Evolutionary conservation across 2,888 invertebrate genomes (phyloP), one percentile per base, ranked within the genome.

Genomic region (Andrena trimmerana): DNA sequence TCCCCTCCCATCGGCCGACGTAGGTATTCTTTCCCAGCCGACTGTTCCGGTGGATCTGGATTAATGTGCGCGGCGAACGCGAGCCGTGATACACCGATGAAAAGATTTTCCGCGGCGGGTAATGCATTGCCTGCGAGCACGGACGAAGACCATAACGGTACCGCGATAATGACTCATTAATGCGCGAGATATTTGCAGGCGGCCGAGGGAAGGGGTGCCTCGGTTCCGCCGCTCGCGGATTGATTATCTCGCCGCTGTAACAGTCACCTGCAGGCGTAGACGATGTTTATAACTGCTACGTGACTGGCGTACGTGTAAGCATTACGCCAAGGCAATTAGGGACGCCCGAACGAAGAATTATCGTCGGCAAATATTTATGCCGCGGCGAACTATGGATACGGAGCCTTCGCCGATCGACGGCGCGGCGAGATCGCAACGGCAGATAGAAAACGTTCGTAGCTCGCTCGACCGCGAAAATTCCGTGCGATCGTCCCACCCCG

Each of bases 161-260:
- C 77, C 42, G 80, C 88, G 88, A 88, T 89, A 89, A 89, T 88
- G 87, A 89, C 78, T 89, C 90, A 89, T 89, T 89, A 89, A 89
- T 89, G 85, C 84, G 78, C 86, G 86, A 85, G 88, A 88, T 88
- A 89, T 88, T 89, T 85, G 89, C 85, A 78, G 83, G 81, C 75
- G 67, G 65, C 70, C 66, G 66, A 13, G 52, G 50, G n/a, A 13
- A 2, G 24, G 20, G 76, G 68, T 57, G 65, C 66, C 70, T 67
- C 78, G 75, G 79, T 71, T 83, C 75, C 71, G 66, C 77, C 72
- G 69, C 79, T 73, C 80, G 50, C 83, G 81, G 88, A 89, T 89
- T 89, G 89, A 89, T 89, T 89, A 89, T 89, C 88, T 89, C 86
- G 81, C 71, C 57, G 85, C 77, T 88, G 86, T 88, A 89, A 89